These are phyloP conservation scores for Takifugu ocellatus DNA, from an alignment of 2,797 vertebrate genomes.

Conservation along the genomic window DNA sequence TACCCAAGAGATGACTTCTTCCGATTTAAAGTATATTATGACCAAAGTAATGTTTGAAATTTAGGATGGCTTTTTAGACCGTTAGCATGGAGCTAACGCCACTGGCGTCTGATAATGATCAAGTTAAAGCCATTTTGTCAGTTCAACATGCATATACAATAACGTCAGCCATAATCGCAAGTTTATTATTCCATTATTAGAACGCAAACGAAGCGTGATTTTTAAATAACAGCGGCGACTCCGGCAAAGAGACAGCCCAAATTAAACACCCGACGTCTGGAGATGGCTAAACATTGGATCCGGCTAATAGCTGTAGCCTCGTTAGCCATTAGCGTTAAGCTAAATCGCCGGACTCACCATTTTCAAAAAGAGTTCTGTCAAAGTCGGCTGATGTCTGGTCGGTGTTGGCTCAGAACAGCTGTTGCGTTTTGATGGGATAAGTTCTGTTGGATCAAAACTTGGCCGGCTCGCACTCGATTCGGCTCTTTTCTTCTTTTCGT, in stretches of 20 bases:
- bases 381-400: constrained; percentile 2
- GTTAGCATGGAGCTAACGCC: constrained; percentile 34
- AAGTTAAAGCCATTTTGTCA: not conserved
- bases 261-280: constrained; percentile 30
- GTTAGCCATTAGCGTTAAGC: constrained; percentile 48
- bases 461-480: constrained; percentile 24
- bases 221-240: not conserved
- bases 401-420: constrained; percentile 17
- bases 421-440: constrained; percentile 16
- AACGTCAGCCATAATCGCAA: not conserved
- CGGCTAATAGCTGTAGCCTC: constrained; percentile 52
- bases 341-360: constrained; percentile 67
- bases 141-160: not conserved
- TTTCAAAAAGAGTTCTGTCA: constrained; percentile 46
- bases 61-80: constrained; percentile 13
- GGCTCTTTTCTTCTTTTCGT: constrained; percentile 68
- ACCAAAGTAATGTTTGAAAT: not conserved
- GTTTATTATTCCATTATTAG: too few species aligned
- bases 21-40: not conserved
- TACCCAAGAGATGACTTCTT: too few species aligned
- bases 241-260: constrained; percentile 20
- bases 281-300: constrained; percentile 44
- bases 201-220: too few species aligned
- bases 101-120: constrained; percentile 22
- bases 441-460: constrained; percentile 38